Evolutionary conservation across 2,797 vertebrate genomes (phyloP).

Genomic region (Sphaeramia orbicularis): DNA sequence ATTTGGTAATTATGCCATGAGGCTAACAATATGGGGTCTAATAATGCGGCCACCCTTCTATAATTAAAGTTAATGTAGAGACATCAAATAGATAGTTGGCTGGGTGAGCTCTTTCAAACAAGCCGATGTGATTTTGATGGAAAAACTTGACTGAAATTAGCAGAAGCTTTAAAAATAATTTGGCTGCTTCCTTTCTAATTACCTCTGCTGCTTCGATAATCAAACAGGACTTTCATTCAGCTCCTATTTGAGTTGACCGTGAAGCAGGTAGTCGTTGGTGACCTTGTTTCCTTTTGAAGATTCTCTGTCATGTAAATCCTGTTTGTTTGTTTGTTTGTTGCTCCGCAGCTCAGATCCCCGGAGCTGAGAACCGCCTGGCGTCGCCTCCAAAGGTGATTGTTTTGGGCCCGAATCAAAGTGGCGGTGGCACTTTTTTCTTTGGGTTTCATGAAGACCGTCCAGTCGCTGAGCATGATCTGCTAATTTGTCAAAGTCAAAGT

Average conservation of each 20-base stretch:
- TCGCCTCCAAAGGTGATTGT: conserved; percentile 15
- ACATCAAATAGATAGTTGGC: no score
- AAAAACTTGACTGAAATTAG: conserved; percentile 43
- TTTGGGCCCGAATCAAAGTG: conserved; percentile 15
- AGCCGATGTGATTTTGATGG: conserved; percentile 11
- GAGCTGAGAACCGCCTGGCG: conserved; percentile 13
- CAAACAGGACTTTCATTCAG: conserved; percentile 16
- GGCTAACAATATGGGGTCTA: no score
- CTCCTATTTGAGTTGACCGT: conserved; percentile 6
- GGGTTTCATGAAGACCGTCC: neutral
- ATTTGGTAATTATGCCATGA: no score
- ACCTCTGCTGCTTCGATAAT: conserved; percentile 12
- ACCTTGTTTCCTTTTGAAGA: conserved; percentile 26
- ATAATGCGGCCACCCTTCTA: no score
- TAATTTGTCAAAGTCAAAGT: no score
- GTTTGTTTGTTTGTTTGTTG: conserved; percentile 17
- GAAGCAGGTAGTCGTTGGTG: neutral
- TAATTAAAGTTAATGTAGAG: no score
- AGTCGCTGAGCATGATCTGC: neutral
- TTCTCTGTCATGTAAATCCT: conserved; percentile 24
- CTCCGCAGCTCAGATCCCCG: conserved; percentile 15
- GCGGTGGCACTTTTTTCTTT: neutral
- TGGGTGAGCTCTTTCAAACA: conserved; percentile 25
- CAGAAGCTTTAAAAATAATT: conserved; percentile 36
- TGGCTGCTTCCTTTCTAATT: conserved; percentile 14